phyloP scores from a whole-genome alignment of 2,888 invertebrate genomes.

The Watsonalla cultraria region DNA sequence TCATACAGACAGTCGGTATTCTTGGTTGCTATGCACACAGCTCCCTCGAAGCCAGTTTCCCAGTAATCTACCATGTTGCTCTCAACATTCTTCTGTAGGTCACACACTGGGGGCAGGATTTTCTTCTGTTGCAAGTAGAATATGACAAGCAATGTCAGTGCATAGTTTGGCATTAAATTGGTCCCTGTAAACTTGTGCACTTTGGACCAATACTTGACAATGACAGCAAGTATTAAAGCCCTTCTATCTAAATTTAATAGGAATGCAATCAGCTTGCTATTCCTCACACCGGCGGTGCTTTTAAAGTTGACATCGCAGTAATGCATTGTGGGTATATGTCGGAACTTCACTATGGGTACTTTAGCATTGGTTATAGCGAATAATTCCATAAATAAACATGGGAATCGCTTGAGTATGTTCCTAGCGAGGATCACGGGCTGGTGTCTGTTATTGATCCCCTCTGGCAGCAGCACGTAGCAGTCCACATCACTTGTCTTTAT shows the following conservation, averaged over 20 bases:
- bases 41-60: slow-evolving; percentile 76
- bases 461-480: slow-evolving; percentile 75
- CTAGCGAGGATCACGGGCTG: slow-evolving; percentile 33
- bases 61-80: slow-evolving; percentile 67
- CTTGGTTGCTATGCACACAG: slow-evolving; percentile 19
- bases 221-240: slow-evolving; percentile 77
- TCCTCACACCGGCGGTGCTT: slow-evolving; percentile 82
- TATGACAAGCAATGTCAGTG: slow-evolving; percentile 81
- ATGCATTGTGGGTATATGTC: slow-evolving; percentile 71
- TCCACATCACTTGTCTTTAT: slow-evolving; percentile 87
- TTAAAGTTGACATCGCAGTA: slow-evolving; percentile 86
- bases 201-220: slow-evolving; percentile 88
- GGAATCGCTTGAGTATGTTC: slow-evolving; percentile 44
- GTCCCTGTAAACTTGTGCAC: slow-evolving; percentile 76
- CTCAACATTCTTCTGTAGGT: slow-evolving; percentile 53
- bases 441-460: slow-evolving; percentile 11
- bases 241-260: slow-evolving; percentile 76
- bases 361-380: slow-evolving; percentile 82
- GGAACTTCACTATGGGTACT: slow-evolving; percentile 87
- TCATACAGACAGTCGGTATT: slow-evolving; percentile 53
- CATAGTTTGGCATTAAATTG: slow-evolving; percentile 82
- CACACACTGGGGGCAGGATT: slow-evolving; percentile 75
- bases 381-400: slow-evolving; percentile 67
- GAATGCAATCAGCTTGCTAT: slow-evolving; percentile 81
- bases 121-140: slow-evolving; percentile 83